A percentile compares a stretch with the other conserved stretches of the same genome.
Conservation (phyloP, 2,797 vertebrate genomes). For the Tolypeutes matacus region DNA sequence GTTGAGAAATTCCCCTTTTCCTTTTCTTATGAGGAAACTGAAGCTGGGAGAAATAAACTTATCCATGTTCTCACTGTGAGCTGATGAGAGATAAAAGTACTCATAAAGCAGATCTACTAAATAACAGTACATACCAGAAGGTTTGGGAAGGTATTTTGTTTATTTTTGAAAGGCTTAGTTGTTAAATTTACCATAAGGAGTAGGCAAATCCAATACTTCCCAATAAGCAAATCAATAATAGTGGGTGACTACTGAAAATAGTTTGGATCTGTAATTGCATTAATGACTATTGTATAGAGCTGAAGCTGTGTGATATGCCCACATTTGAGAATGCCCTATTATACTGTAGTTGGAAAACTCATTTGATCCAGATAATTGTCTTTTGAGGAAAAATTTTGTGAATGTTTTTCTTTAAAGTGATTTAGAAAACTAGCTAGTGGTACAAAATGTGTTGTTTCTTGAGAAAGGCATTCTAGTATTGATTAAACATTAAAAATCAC, state of each 20-base stretch:
- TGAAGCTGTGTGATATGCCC: background rate
- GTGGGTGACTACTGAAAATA: background rate
- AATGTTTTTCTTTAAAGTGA: background rate
- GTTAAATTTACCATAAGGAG: background rate
- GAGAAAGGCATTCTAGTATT: background rate
- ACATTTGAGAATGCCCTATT: background rate
- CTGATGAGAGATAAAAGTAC: background rate
- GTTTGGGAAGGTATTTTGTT: background rate
- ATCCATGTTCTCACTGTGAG: background rate
- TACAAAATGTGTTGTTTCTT: background rate
- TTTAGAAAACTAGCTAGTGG: background rate
- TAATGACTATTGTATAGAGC: background rate
- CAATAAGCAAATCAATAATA: background rate
- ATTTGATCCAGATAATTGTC: background rate
- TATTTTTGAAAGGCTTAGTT: background rate
- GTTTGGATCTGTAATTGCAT: too few species aligned
- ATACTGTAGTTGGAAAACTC: background rate
- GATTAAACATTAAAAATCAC: background rate
- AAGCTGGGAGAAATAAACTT: background rate
- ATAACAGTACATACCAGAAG: background rate
- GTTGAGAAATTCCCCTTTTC: background rate
- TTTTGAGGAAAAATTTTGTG: background rate
- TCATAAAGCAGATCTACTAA: background rate
- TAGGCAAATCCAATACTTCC: background rate
- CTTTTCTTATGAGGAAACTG: background rate